These are phyloP conservation scores for Megaptera novaeangliae DNA, from an alignment of 2,113 vertebrate species.

Conservation along the genomic window DNA sequence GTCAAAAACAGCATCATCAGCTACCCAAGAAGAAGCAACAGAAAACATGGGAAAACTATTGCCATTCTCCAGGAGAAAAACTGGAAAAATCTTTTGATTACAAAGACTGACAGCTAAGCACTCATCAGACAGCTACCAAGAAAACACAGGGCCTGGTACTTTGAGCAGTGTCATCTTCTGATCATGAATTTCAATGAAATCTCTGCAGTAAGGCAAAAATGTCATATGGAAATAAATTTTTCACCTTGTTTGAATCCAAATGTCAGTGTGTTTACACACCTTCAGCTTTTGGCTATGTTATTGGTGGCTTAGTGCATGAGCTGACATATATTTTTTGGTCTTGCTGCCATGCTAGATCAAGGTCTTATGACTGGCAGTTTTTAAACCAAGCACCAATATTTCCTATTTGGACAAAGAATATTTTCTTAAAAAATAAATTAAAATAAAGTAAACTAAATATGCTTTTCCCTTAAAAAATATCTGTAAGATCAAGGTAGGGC, in stretches of 20 bases:
- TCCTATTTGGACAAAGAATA: not conserved
- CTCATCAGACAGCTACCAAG: not conserved
- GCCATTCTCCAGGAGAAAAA: not conserved
- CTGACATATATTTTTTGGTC: not conserved
- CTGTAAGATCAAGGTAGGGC: not conserved
- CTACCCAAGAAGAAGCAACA: not conserved
- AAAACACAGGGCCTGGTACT: not conserved
- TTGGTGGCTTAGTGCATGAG: not conserved
- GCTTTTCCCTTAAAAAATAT: not conserved
- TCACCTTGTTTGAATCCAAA: not conserved
- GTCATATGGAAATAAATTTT: not conserved
- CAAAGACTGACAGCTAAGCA: not conserved
- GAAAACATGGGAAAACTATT: not conserved
- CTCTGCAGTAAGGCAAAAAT: not conserved
- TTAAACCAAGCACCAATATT: not conserved
- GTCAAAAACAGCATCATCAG: not conserved
- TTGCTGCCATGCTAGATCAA: not conserved
- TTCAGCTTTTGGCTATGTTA: not conserved
- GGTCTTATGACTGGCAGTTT: not conserved
- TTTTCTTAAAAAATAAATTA: not conserved
- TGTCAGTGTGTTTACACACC: not conserved
- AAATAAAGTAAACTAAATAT: not conserved
- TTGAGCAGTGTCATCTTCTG: not conserved
- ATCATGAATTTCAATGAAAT: not conserved
- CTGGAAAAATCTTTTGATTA: not conserved